Conservation (phyloP, 2,888 invertebrate genomes). For the Odontothrips loti region DNA sequence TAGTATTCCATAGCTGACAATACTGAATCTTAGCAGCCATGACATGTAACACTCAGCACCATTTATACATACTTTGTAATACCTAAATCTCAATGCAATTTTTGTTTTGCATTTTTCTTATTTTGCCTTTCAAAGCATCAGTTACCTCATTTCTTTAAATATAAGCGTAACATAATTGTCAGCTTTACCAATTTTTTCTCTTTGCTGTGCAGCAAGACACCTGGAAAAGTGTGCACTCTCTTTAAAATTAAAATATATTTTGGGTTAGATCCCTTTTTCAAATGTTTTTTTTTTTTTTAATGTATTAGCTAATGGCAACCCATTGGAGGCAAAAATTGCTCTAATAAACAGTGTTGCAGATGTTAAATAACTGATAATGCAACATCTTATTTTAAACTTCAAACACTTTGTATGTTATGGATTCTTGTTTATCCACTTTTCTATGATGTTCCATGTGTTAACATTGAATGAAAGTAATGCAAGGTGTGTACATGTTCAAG, state of each 20-base stretch:
- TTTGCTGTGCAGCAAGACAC: no score
- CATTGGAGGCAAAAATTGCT: neutral
- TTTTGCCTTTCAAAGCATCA: neutral
- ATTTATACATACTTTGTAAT: neutral
- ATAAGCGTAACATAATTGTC: neutral
- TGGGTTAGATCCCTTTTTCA: neutral
- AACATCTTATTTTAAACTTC: neutral
- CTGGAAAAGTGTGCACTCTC: no score
- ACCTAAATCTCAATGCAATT: neutral
- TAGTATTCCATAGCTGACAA: neutral
- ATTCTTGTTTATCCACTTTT: neutral
- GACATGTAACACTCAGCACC: neutral
- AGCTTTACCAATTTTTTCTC: no score
- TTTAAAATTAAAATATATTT: neutral
- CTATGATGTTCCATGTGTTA: constrained; percentile 19
- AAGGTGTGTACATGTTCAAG: neutral
- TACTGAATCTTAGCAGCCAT: neutral
- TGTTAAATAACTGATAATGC: neutral
- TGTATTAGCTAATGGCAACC: neutral
- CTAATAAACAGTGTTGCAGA: neutral
- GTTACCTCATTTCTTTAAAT: neutral
- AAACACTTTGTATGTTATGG: neutral
- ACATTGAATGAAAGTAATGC: neutral
- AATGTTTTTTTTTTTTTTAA: neutral
- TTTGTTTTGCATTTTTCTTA: neutral